Evolutionary conservation across 2,888 invertebrate genomes (phyloP), one percentile per base, ranked within the genome.

Genomic region (Netelia melanura): DNA sequence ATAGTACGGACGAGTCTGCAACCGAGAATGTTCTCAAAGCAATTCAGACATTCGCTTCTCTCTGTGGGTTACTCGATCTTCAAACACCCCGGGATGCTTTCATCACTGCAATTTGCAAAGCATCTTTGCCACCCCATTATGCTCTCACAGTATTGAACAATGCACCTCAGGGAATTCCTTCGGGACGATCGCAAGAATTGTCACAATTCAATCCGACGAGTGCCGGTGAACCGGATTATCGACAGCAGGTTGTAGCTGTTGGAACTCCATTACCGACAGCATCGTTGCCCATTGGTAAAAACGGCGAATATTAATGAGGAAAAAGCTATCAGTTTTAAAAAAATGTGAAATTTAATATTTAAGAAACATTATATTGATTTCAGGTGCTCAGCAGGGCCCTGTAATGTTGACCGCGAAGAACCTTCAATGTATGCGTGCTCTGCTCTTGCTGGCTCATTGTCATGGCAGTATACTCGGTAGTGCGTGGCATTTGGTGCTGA

Each of bases 371-470:
- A 62, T 65, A 10, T 54, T 23, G 74, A 54, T 58, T 62, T 87
- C 94, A 95, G 96, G 97, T 54, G 96, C 97, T 80, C 97, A 97
- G 91, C 97, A 97, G 92, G 96, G 96, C n/a, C 97, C 97, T 61
- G 99, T 99, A 77, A 98, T 99, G 98, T 95, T 99, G 91, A 99
- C 99, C 2, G 97, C 98, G 0, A 99, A 99, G 91, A 99, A 99
- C 95, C 95, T 99, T 80, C 98, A 99, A 90, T 98, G 99, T 44
- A 99, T 99, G 97, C 95, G 98, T 86, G 97, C 99, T 0, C 94
- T 99, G 70, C 95, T 99, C 67, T 96, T 97, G 90, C 95, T 99
- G 74, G 98, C 99, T 0, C 98, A 98, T 92, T 96, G 98, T 86
- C 98, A 99, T 93, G 99, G 99, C 0, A 97, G 97, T 90, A 97